phyloP scores from a whole-genome alignment of 2,797 vertebrate species.

The Microchirus variegatus region DNA sequence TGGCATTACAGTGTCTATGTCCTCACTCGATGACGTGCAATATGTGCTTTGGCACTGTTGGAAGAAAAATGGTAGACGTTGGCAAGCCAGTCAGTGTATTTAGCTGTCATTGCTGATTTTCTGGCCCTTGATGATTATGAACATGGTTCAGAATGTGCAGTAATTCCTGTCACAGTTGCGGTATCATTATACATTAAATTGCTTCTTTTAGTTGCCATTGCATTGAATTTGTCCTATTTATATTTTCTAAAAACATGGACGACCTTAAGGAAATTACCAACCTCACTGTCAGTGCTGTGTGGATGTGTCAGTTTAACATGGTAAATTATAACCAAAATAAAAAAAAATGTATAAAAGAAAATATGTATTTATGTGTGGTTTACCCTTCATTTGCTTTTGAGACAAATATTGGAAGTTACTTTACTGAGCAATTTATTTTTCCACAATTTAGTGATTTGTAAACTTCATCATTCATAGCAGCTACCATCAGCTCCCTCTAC shows the following conservation, averaged over 20 bases:
- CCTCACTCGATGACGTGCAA: slow-evolving; percentile 48
- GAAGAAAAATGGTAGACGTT: slow-evolving; percentile 60
- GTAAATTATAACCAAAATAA: too few relatives aligned
- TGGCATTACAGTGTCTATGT: slow-evolving; percentile 51
- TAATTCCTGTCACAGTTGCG: slow-evolving; percentile 45
- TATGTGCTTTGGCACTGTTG: slow-evolving; percentile 49
- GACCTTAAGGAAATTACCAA: slow-evolving; percentile 51
- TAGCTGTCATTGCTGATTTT: slow-evolving; percentile 72
- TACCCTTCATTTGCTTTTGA: too few relatives aligned
- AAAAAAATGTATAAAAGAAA: too few relatives aligned
- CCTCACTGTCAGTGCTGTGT: slow-evolving; percentile 24
- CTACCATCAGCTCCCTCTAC: too few relatives aligned
- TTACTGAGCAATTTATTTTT: too few relatives aligned
- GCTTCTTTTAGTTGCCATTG: slow-evolving; percentile 55
- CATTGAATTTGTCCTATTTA: slow-evolving; percentile 42
- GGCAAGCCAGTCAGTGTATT: slow-evolving; percentile 55
- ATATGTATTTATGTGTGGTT: too few relatives aligned
- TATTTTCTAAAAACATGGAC: slow-evolving; percentile 48
- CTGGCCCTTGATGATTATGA: slow-evolving; percentile 64
- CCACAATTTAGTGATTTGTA: too few relatives aligned
- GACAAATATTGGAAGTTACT: too few relatives aligned
- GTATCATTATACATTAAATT: slow-evolving; percentile 43
- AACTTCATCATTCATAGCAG: too few relatives aligned
- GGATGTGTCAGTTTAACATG: too few relatives aligned
- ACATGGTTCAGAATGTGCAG: slow-evolving; percentile 44